Percentiles rank a stretch among this genome's conserved stretches.
Evolutionary conservation across 2,888 invertebrate species (phyloP).

Genomic region (Rhyacophila evoluta): DNA sequence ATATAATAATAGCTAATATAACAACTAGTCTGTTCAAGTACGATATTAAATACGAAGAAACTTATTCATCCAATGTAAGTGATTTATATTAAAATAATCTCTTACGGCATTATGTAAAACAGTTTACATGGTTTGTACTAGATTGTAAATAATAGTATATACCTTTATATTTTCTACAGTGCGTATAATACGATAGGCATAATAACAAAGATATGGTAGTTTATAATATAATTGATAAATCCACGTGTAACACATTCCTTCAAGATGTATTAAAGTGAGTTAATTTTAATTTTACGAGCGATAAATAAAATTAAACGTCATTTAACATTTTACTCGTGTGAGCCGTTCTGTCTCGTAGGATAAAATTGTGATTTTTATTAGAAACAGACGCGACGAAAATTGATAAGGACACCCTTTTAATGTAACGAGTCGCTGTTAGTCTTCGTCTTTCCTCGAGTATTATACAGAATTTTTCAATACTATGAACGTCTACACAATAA

Average conservation of each 20-base stretch:
- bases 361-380: conserved; percentile 14
- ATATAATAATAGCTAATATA: too few species aligned
- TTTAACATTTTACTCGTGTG: conserved; percentile 9
- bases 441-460: neutral
- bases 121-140: too few species aligned
- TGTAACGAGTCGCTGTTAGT: conserved; percentile 2
- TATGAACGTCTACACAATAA: neutral
- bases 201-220: too few species aligned
- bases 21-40: too few species aligned
- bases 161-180: too few species aligned
- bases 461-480: neutral
- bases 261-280: neutral
- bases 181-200: too few species aligned
- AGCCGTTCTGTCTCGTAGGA: neutral
- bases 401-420: conserved; percentile 3
- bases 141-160: too few species aligned
- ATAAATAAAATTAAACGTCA: neutral
- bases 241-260: neutral
- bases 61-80: too few species aligned
- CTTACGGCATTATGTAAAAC: too few species aligned
- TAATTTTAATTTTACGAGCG: neutral
- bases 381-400: neutral
- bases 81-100: too few species aligned
- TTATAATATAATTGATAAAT: too few species aligned
- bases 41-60: too few species aligned